Evolutionary conservation across 1,140 invertebrate genomes (phyloP).

Genomic region (Drosophila lacertosa): DNA sequence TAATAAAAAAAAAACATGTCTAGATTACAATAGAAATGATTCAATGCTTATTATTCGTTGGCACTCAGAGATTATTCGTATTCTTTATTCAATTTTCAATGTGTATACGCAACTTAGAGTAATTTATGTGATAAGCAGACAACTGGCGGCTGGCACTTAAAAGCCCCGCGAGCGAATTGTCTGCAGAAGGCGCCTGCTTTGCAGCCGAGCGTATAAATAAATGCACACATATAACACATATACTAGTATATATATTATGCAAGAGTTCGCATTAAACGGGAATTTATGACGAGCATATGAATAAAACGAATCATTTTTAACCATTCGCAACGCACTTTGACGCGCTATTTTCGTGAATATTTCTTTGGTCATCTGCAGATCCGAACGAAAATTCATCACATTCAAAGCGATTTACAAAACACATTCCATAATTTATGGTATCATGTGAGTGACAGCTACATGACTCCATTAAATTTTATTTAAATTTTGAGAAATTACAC

Average conservation of each 20-base stretch:
- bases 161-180: constrained; percentile 10
- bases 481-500: not conserved
- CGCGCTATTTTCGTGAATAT: constrained; percentile 36
- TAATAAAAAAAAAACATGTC: constrained; percentile 12
- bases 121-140: constrained; percentile 48
- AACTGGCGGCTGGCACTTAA: constrained; percentile 28
- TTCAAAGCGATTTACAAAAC: not conserved
- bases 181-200: constrained; percentile 9
- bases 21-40: constrained; percentile 47
- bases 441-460: constrained; percentile 4
- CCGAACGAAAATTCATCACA: not conserved
- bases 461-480: not conserved
- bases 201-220: constrained; percentile 15
- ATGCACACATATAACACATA: constrained; percentile 9
- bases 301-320: constrained; percentile 16
- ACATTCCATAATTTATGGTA: not conserved
- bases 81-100: not conserved
- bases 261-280: constrained; percentile 36
- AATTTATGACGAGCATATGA: constrained; percentile 34
- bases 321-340: not conserved
- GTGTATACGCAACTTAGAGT: constrained; percentile 28
- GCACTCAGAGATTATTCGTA: constrained; percentile 9
- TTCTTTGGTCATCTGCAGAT: constrained; percentile 5
- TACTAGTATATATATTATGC: constrained; percentile 23
- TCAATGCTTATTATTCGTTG: constrained; percentile 31